Percentiles rank a stretch among this genome's conserved stretches.
phyloP scores from a whole-genome alignment of 2,113 vertebrate species.

The Elanoides forficatus region DNA sequence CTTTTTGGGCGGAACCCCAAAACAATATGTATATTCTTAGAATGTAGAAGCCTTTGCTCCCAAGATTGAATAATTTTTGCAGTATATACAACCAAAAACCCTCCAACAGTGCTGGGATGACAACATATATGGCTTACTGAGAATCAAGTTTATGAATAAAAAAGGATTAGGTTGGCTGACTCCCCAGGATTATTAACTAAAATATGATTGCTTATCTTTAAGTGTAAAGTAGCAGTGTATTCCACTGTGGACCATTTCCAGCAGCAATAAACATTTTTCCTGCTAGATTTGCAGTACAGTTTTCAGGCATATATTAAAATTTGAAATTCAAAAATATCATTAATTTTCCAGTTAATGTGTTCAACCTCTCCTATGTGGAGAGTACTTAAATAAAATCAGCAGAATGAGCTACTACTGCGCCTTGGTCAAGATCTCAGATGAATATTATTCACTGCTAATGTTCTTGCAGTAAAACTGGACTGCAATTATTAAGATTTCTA shows the following conservation, averaged over 20 bases:
- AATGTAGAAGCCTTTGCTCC: not conserved
- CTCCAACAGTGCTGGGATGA: not conserved
- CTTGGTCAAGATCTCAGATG: not conserved
- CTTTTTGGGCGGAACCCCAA: not conserved
- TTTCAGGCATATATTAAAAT: not conserved
- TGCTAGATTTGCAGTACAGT: not conserved
- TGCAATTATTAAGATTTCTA: not conserved
- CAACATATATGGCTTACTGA: not conserved
- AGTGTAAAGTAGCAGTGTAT: conserved; percentile 1
- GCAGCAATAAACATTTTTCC: conserved; percentile 38
- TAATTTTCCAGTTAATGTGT: conserved; percentile 4
- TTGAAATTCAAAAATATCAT: not conserved
- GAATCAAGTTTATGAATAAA: conserved; percentile 25
- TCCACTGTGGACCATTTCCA: conserved; percentile 2
- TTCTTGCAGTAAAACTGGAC: not conserved
- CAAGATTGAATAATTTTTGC: not conserved
- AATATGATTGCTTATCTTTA: conserved; percentile 23
- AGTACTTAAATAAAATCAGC: not conserved
- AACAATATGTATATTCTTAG: not conserved
- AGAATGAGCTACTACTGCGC: not conserved
- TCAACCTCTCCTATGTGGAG: not conserved
- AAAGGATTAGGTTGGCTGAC: conserved; percentile 26
- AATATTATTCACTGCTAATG: not conserved
- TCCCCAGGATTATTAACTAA: conserved; percentile 4
- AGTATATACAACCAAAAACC: not conserved